phyloP scores from a whole-genome alignment of 2,797 vertebrate genomes.

The Ciconia nigra region DNA sequence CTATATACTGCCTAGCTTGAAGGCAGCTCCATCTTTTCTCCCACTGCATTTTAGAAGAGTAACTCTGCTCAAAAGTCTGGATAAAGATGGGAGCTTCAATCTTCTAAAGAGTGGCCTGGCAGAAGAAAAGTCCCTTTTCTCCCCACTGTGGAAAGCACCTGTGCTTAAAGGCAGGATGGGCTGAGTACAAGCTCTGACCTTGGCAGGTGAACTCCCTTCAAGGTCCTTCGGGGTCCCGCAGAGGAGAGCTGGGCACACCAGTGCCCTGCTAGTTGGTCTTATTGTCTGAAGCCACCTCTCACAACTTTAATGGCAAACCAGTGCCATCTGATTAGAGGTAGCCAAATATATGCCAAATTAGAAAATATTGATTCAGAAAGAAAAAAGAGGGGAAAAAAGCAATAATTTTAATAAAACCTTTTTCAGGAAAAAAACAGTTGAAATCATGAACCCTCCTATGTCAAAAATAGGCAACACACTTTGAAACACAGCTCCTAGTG shows the following conservation, averaged over 20 bases:
- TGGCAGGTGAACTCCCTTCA: neutral
- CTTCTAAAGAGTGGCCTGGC: neutral
- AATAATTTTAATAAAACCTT: neutral
- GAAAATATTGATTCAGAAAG: neutral
- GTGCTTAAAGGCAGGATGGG: neutral
- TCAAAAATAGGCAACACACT: neutral
- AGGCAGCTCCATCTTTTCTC: neutral
- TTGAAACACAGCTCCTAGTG: neutral
- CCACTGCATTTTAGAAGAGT: neutral
- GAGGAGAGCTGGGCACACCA: neutral
- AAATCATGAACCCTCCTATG: neutral
- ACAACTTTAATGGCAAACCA: neutral
- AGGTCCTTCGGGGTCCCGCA: neutral
- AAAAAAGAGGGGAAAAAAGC: accelerated
- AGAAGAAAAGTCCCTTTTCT: neutral
- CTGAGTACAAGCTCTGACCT: neutral
- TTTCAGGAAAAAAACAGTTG: neutral
- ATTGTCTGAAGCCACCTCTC: neutral
- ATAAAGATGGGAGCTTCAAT: neutral
- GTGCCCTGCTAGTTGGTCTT: neutral
- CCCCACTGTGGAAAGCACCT: neutral
- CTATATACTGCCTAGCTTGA: neutral
- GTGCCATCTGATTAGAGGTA: neutral
- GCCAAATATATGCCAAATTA: neutral
- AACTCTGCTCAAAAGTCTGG: neutral